Percentiles rank a stretch among this genome's conserved stretches.
These are phyloP conservation scores for Galeruca laticollis DNA, from an alignment of 2,888 invertebrate genomes.

Conservation along the genomic window DNA sequence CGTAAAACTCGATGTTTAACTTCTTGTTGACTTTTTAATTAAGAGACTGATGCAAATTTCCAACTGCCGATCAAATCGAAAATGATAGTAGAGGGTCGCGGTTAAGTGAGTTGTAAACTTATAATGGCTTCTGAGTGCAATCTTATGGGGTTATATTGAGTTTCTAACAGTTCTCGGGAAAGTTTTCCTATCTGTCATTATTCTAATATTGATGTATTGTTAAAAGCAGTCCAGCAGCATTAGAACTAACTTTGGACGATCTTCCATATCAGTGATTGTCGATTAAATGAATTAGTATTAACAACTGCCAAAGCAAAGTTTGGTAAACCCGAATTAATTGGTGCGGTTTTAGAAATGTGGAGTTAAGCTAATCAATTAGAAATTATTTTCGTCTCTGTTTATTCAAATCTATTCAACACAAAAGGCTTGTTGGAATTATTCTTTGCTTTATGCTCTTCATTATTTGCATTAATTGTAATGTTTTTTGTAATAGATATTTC, in stretches of 20 bases:
- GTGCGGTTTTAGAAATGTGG: neutral
- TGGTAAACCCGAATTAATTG: neutral
- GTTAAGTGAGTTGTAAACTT: slow-evolving; percentile 25
- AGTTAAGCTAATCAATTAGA: neutral
- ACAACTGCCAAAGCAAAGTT: neutral
- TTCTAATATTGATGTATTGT: slow-evolving; percentile 24
- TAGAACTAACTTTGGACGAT: slow-evolving; percentile 5
- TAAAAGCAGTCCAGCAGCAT: neutral
- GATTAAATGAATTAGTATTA: slow-evolving; percentile 1
- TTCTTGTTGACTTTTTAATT: slow-evolving; percentile 21
- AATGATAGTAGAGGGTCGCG: slow-evolving; percentile 18
- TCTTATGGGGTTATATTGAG: slow-evolving; percentile 24
- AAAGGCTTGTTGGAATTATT: too few species aligned
- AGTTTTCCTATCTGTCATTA: slow-evolving; percentile 25
- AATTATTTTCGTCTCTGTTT: too few species aligned
- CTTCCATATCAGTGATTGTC: slow-evolving; percentile 5
- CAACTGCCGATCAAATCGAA: slow-evolving; percentile 21
- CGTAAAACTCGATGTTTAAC: neutral
- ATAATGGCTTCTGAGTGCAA: slow-evolving; percentile 27
- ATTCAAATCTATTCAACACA: too few species aligned
- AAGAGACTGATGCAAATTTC: slow-evolving; percentile 19
- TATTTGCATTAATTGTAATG: too few species aligned
- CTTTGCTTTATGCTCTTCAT: too few species aligned
- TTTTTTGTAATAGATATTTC: too few species aligned
- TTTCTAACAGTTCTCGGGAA: slow-evolving; percentile 20